Percentiles rank a stretch among this genome's conserved stretches.
Conservation (phyloP, 1,140 invertebrate species). For the Mercenaria mercenaria region DNA sequence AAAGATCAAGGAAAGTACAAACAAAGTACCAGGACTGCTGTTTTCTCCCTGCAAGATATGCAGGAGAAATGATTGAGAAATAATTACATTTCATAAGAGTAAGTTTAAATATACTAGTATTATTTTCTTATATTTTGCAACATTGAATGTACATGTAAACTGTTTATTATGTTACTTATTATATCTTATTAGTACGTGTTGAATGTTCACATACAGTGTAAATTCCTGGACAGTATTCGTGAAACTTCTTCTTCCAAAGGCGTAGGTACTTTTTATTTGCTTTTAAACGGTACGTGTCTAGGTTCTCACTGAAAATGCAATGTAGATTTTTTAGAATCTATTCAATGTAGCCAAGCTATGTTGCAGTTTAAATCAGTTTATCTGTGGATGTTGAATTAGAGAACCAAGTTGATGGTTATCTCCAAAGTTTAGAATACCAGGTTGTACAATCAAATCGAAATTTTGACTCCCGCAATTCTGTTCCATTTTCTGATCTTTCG, state of each 20-base stretch:
- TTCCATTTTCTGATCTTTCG: no score
- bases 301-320: not conserved
- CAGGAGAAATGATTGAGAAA: not conserved
- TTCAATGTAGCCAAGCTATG: no score
- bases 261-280: not conserved
- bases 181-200: no score
- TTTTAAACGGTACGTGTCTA: not conserved
- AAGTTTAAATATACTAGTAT: no score
- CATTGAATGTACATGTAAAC: no score
- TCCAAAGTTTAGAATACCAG: no score
- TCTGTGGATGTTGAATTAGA: no score
- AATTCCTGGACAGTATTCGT: not conserved
- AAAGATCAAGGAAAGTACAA: not conserved
- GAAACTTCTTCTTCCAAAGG: conserved; percentile 25
- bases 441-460: no score
- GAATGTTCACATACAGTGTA: not conserved
- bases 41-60: not conserved
- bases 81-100: not conserved
- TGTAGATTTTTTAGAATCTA: not conserved
- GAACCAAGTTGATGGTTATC: no score
- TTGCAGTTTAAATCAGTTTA: no score
- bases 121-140: not conserved
- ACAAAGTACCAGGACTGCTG: not conserved
- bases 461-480: no score
- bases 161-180: no score